Evolutionary conservation across 1,140 invertebrate species (phyloP).

Genomic region (Lucilia sericata): DNA sequence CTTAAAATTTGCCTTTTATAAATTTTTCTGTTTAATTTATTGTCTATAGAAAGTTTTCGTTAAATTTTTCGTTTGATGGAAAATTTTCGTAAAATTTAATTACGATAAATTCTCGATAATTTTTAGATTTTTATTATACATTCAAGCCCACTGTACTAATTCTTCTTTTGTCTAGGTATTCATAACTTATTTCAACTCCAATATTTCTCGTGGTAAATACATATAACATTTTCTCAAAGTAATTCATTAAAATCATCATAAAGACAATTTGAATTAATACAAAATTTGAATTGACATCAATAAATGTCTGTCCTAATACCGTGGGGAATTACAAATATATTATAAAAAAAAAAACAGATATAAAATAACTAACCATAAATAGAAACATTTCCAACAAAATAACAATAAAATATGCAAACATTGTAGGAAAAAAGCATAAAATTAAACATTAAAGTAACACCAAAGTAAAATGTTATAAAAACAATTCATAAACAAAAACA

Average conservation of each 20-base stretch:
- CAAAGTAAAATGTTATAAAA: not conserved
- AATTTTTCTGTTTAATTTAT: no score
- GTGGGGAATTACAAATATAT: not conserved
- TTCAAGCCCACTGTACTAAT: not conserved
- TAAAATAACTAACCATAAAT: not conserved
- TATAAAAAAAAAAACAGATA: not conserved
- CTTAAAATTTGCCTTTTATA: no score
- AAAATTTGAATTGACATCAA: not conserved
- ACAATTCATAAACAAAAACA: not conserved
- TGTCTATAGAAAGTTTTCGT: no score
- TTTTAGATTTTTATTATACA: not conserved
- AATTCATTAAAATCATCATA: constrained; percentile 5
- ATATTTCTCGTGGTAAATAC: not conserved
- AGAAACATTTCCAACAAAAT: not conserved
- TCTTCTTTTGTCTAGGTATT: not conserved
- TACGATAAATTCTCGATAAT: no score
- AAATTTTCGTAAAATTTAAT: no score
- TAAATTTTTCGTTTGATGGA: no score
- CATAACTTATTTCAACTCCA: not conserved
- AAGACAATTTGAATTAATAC: not conserved
- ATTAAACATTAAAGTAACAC: not conserved
- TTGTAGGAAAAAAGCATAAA: not conserved
- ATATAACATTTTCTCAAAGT: not conserved
- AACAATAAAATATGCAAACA: constrained; percentile 4
- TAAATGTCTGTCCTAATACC: not conserved